Evolutionary conservation across 1,140 invertebrate genomes (phyloP), one percentile per base, ranked within the genome.

Genomic region (Diorhabda carinulata): DNA sequence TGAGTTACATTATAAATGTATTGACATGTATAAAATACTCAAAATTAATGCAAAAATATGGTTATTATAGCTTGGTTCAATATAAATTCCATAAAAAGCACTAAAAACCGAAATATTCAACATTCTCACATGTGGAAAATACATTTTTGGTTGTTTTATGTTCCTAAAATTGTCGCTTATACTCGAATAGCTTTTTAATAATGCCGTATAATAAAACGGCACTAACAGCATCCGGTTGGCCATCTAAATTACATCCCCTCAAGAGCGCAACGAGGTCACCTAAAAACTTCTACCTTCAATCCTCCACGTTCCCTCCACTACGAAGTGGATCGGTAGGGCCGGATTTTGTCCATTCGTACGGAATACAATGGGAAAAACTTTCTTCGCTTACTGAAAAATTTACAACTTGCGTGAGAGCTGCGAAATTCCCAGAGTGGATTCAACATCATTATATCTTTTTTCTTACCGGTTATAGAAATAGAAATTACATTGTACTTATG

Each of bases 371-470:
- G 47, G n/a, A 52, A 52, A 52, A 52, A 3, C 47, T 52, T 52
- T 52, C 47, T 52, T 52, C 47, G n/a, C 47, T 52, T 52, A 52
- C 47, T 52, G 47, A 52, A 52, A 52, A 52, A 52, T 52, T 52
- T n/a, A 52, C 47, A 52, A 4, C 47, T 52, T 52, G 47, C 47
- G 47, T 52, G 47, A 52, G 47, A 52, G 47, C n/a, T 52, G 2
- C 47, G 47, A 52, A 52, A 52, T 52, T 52, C 47, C 6, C 47
- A 52, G 47, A 52, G n/a, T 52, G 47, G 3, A 6, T 52, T 52
- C 3, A 52, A 52, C 47, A 52, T 52, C 47, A n/a, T 52, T 52
- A 52, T 2, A 52, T n/a, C 47, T 52, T 52, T 52, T 52, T 52
- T 52, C 47, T 52, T 52, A 52, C 47, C 2, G 47, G 47, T n/a